Evolutionary conservation across 2,113 vertebrate species (phyloP), one percentile per base, ranked within the genome.

Genomic region (Callionymus lyra): DNA sequence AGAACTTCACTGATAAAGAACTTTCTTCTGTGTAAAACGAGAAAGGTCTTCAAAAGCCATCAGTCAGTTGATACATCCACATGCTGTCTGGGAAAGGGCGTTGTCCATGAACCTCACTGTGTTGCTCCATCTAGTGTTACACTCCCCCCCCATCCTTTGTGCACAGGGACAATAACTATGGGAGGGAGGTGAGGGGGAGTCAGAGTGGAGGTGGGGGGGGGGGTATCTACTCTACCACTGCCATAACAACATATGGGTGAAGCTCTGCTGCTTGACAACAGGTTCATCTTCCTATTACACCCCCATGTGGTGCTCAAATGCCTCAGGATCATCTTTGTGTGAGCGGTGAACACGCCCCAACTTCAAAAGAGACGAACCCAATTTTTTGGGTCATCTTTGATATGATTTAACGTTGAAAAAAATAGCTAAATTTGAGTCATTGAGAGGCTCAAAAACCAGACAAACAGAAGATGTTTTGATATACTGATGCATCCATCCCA

Each of bases 11-110:
- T n/a, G n/a, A n/a, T n/a, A n/a, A n/a, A n/a, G n/a, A n/a, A n/a
- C n/a, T n/a, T n/a, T n/a, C n/a, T n/a, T n/a, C n/a, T n/a, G n/a
- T n/a, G n/a, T n/a, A n/a, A n/a, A n/a, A n/a, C n/a, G n/a, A n/a
- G n/a, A n/a, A 39, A 16, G 55, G 42, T 55, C 45, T 41, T 16
- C 10, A 21, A 31, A 34, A 38, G 21, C 59, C 45, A 60, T 65
- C 52, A 31, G 68, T 61, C 65, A 67, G 53, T 17, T 46, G 56
- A 72, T 72, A 59, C 43, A 16, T 13, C 38, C 19, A 2, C 56
- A 59, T 69, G 44, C 50, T 63, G 56, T 73, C 68, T 74, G 67
- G 63, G 72, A 83, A 79, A 76, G 74, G 78, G 74, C 56, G 76
- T 78, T 74, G 74, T 65, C 72, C 56, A 40, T 68, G 62, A 71